phyloP scores from a whole-genome alignment of 1,140 invertebrate genomes.

The Vanessa tameamea region DNA sequence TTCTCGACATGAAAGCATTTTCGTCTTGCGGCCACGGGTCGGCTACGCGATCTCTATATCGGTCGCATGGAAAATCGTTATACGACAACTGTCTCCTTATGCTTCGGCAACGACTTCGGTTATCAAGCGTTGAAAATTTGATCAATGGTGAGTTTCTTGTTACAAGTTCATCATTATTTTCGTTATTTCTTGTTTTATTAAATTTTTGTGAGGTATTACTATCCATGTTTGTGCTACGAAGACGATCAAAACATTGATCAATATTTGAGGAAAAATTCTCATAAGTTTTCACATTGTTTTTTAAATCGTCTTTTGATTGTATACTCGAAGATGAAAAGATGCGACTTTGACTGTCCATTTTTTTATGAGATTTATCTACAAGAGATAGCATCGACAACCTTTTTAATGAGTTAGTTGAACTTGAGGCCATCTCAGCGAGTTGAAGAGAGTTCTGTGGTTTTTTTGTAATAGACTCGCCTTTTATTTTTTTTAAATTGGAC shows the following conservation, averaged over 20 bases:
- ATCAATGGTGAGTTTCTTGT: conserved; percentile 57
- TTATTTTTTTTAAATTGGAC: conserved; percentile 77
- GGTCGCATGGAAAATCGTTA: conserved; percentile 72
- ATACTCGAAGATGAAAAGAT: conserved; percentile 69
- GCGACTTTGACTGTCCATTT: conserved; percentile 70
- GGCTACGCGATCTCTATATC: conserved; percentile 56
- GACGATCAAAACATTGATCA: conserved; percentile 72
- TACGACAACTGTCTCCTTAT: conserved; percentile 75
- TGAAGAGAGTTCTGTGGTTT: conserved; percentile 75
- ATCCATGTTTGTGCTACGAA: conserved; percentile 58
- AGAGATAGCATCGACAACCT: conserved; percentile 73
- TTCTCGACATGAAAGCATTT: conserved; percentile 55
- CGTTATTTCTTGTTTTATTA: conserved; percentile 65
- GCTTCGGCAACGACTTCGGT: conserved; percentile 69
- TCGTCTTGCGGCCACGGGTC: conserved; percentile 64
- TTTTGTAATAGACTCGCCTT: conserved; percentile 71
- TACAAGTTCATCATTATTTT: conserved; percentile 58
- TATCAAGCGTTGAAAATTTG: conserved; percentile 76
- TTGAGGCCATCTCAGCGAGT: conserved; percentile 71
- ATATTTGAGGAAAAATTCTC: conserved; percentile 75
- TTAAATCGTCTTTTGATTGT: conserved; percentile 63
- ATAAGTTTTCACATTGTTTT: conserved; percentile 64
- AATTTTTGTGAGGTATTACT: conserved; percentile 53
- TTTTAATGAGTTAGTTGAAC: conserved; percentile 68
- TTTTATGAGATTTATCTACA: conserved; percentile 69